These are phyloP conservation scores for Oscheius sp. DNA, from an alignment of 1,140 invertebrate genomes.

Conservation along the genomic window DNA sequence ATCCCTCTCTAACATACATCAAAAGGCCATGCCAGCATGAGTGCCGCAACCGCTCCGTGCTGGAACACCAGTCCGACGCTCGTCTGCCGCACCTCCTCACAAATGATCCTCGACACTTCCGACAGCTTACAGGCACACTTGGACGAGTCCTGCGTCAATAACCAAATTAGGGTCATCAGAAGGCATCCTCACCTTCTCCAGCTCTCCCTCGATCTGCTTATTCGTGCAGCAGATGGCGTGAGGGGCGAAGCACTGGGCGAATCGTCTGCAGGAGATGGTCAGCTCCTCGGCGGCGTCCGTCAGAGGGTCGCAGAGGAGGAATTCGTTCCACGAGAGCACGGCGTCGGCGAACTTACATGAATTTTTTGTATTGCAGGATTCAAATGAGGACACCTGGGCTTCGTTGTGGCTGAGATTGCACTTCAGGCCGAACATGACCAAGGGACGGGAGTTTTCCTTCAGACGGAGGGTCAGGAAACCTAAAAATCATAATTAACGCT, in stretches of 20 bases:
- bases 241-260: slow-evolving; percentile 27
- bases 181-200: background rate
- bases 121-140: slow-evolving; percentile 7
- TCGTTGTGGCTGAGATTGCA: slow-evolving; percentile 31
- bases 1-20: too few relatives aligned
- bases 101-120: slow-evolving; percentile 25
- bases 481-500: slow-evolving; percentile 3
- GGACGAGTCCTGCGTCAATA: background rate
- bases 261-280: slow-evolving; percentile 19
- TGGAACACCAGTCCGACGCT: slow-evolving; percentile 15
- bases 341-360: slow-evolving; percentile 24
- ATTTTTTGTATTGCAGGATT: background rate
- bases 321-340: slow-evolving; percentile 24
- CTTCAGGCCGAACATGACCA: slow-evolving; percentile 39
- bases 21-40: slow-evolving; percentile 39
- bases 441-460: slow-evolving; percentile 28
- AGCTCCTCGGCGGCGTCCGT: slow-evolving; percentile 22
- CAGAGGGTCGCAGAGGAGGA: slow-evolving; percentile 24
- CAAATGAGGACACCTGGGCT: background rate
- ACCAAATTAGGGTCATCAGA: background rate
- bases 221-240: slow-evolving; percentile 25
- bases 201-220: slow-evolving; percentile 18
- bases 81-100: slow-evolving; percentile 31
- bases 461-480: slow-evolving; percentile 35
- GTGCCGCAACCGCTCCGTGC: slow-evolving; percentile 21